Evolutionary conservation across 2,797 vertebrate species (phyloP).

Genomic region (Pseudochaenichthys georgianus): DNA sequence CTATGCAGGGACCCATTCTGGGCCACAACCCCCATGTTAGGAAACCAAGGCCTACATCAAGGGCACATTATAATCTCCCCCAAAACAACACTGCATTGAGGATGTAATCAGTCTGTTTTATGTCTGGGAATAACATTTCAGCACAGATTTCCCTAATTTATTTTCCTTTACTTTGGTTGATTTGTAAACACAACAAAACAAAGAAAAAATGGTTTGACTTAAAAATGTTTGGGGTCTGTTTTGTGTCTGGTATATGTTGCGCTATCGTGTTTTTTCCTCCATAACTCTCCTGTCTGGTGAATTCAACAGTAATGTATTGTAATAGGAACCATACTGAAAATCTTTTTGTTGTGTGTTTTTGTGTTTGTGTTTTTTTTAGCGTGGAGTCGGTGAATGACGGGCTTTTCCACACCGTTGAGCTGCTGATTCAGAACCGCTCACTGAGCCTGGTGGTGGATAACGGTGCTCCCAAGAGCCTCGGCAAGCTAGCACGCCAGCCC

Average conservation of each 20-base stretch:
- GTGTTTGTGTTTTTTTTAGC: conserved; percentile 72
- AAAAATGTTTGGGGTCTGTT: conserved; percentile 59
- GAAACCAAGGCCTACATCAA: conserved; percentile 43
- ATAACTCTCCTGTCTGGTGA: conserved; percentile 48
- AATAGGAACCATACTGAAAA: conserved; percentile 56
- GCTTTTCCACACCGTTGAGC: conserved; percentile 94
- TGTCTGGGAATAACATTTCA: conserved; percentile 50
- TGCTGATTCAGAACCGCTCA: conserved; percentile 95
- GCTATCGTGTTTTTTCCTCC: conserved; percentile 20
- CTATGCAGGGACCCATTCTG: conserved; percentile 6
- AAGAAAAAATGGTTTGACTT: conserved; percentile 37
- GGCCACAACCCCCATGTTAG: conserved; percentile 29
- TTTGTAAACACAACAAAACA: conserved; percentile 68
- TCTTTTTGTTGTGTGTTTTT: conserved; percentile 34
- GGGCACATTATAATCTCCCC: conserved; percentile 37
- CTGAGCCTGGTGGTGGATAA: conserved; percentile 97
- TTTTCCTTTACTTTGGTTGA: conserved; percentile 59
- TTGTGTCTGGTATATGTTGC: conserved; percentile 56
- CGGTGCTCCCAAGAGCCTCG: conserved; percentile 93
- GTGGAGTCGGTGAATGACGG: conserved; percentile 97
- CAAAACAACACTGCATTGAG: conserved; percentile 17
- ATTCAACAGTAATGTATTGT: conserved; percentile 55
- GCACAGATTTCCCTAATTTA: conserved; percentile 46
- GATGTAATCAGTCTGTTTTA: conserved; percentile 52
- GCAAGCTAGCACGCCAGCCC: conserved; percentile 92